These are phyloP conservation scores for Chlorodrepanis virens DNA, from an alignment of 2,113 vertebrate species.

Conservation along the genomic window DNA sequence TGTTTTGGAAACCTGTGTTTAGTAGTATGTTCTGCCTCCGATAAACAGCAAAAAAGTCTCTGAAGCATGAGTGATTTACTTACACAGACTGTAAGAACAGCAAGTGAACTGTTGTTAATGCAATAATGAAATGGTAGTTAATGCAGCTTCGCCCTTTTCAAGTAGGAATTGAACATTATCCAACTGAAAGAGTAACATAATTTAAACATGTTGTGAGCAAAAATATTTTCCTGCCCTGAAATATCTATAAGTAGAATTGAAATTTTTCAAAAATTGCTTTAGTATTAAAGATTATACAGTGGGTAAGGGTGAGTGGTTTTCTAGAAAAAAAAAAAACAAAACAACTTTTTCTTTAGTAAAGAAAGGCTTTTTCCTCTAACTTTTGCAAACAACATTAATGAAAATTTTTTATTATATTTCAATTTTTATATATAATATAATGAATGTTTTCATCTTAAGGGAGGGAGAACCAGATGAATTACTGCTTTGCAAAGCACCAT, in stretches of 20 bases:
- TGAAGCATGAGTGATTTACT: constrained; percentile 47
- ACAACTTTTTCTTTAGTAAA: not conserved
- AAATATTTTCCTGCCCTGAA: constrained; percentile 19
- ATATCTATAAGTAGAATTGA: not conserved
- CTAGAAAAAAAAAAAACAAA: not conserved
- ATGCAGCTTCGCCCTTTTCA: not conserved
- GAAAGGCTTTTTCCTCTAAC: not conserved
- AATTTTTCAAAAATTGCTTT: not conserved
- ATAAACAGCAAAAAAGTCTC: constrained; percentile 2
- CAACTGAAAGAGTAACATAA: constrained; percentile 42
- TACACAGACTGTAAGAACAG: not conserved
- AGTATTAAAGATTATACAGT: not conserved
- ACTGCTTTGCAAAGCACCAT: not conserved
- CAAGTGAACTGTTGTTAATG: constrained; percentile 64
- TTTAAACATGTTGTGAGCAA: constrained; percentile 43
- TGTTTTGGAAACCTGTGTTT: not conserved
- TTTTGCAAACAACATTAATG: not conserved
- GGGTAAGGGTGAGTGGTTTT: not conserved
- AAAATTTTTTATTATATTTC: not conserved
- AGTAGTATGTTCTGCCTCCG: not conserved
- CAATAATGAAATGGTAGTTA: constrained; percentile 59
- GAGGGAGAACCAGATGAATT: not conserved
- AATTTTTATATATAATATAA: not conserved
- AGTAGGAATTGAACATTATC: constrained; percentile 21
- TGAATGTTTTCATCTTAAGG: not conserved